Percentiles rank a stretch among this genome's conserved stretches.
Evolutionary conservation across 2,888 invertebrate species (phyloP).

Genomic region (Metellina segmentata): DNA sequence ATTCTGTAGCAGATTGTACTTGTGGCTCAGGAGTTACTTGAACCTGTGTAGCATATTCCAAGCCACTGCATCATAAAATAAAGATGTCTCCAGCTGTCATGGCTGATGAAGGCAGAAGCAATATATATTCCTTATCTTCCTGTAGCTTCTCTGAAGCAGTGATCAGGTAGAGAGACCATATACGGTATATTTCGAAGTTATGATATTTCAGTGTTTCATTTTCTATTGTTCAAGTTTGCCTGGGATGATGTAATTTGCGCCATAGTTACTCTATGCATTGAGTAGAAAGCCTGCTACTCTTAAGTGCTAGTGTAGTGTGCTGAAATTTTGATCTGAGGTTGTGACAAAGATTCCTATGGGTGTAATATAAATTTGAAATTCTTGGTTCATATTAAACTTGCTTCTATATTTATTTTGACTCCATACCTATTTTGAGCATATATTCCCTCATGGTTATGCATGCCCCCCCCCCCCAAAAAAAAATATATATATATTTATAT

Average conservation of each 20-base stretch:
- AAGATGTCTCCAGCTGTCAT: constrained; percentile 56
- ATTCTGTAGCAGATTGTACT: not conserved
- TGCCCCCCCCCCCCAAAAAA: too few relatives aligned
- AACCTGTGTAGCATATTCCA: constrained; percentile 48
- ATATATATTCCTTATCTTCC: constrained; percentile 74
- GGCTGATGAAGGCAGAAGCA: constrained; percentile 58
- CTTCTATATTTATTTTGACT: not conserved
- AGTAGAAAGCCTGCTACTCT: constrained; percentile 28
- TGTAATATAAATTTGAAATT: not conserved
- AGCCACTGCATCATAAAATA: constrained; percentile 58
- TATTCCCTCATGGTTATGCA: too few relatives aligned
- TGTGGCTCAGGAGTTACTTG: constrained; percentile 59
- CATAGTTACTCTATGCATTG: not conserved
- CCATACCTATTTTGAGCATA: too few relatives aligned
- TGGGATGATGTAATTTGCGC: constrained; percentile 20
- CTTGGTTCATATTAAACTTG: not conserved
- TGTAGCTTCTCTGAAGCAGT: constrained; percentile 47
- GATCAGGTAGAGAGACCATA: constrained; percentile 73
- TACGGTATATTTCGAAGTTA: constrained; percentile 17
- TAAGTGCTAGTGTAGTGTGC: not conserved
- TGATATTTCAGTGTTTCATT: too few relatives aligned
- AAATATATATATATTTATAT: too few relatives aligned
- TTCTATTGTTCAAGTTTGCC: too few relatives aligned
- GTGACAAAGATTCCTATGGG: not conserved
- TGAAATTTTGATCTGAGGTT: too few relatives aligned